Conservation (phyloP, 2,113 vertebrate species). For the Prochilodus magdalenae region DNA sequence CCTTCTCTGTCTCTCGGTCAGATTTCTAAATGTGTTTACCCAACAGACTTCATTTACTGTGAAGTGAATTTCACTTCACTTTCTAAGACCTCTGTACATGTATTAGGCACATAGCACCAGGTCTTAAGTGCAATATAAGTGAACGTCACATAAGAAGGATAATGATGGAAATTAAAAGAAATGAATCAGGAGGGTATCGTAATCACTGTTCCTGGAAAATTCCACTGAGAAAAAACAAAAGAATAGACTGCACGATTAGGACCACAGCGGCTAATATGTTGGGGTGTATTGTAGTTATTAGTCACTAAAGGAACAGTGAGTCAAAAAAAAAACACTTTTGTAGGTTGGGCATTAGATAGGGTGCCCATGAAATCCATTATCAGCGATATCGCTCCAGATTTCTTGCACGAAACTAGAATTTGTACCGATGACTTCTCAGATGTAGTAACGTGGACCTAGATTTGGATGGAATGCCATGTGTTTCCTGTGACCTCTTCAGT, state of each 20-base stretch:
- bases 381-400: background rate
- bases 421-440: conserved; percentile 10
- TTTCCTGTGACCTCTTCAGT: conserved; percentile 29
- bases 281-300: background rate
- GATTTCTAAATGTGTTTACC: background rate
- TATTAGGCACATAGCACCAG: background rate
- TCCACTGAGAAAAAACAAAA: background rate
- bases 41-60: background rate
- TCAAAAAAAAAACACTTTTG: background rate
- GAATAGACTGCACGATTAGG: background rate
- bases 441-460: conserved; percentile 28
- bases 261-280: background rate
- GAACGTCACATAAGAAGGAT: background rate
- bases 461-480: conserved; percentile 15
- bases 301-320: background rate
- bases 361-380: background rate
- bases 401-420: conserved; percentile 30
- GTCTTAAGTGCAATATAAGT: background rate
- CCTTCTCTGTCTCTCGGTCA: background rate
- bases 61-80: background rate
- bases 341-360: background rate
- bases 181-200: background rate
- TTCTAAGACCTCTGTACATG: background rate
- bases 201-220: background rate
- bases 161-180: background rate